Evolutionary conservation across 2,888 invertebrate genomes (phyloP).

Genomic region (Caenorhabditis sp.): DNA sequence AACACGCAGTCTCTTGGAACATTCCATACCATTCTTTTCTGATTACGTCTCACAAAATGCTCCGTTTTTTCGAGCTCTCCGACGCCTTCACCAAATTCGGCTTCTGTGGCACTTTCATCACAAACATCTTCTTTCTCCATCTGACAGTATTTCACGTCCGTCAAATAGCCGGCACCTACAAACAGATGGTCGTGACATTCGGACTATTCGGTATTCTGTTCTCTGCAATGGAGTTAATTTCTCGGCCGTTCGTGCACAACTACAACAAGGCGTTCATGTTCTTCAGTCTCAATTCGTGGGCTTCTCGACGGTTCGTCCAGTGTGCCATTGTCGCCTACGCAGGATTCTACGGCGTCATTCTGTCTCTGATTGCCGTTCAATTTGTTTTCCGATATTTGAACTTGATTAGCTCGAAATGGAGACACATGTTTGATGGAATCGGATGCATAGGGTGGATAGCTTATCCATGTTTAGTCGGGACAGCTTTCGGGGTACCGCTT

Average conservation of each 20-base stretch:
- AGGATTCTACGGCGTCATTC: constrained; percentile 25
- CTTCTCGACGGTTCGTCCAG: constrained; percentile 6
- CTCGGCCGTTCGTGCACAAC: constrained; percentile 35
- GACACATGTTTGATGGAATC: too few relatives aligned
- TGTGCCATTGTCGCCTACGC: constrained; percentile 30
- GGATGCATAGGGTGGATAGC: too few relatives aligned
- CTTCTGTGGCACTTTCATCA: constrained; percentile 13
- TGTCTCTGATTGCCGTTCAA: constrained; percentile 37
- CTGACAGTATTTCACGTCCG: constrained; percentile 4
- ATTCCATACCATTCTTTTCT: too few relatives aligned
- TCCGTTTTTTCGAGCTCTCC: constrained; percentile 6
- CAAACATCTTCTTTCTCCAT: constrained; percentile 6
- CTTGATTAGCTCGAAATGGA: too few relatives aligned
- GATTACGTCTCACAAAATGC: too few relatives aligned
- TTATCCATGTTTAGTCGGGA: too few relatives aligned
- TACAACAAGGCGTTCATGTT: constrained; percentile 36
- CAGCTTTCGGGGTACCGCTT: too few relatives aligned
- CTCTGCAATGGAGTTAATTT: constrained; percentile 20
- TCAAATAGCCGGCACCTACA: constrained; percentile 22
- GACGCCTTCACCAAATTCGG: constrained; percentile 29
- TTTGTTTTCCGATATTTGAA: constrained; percentile 21
- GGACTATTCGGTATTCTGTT: constrained; percentile 16
- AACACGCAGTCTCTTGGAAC: too few relatives aligned
- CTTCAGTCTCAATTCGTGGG: constrained; percentile 34
- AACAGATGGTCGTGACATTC: constrained; percentile 18